phyloP scores from a whole-genome alignment of 2,113 vertebrate species.

The Leptodactylus fuscus region DNA sequence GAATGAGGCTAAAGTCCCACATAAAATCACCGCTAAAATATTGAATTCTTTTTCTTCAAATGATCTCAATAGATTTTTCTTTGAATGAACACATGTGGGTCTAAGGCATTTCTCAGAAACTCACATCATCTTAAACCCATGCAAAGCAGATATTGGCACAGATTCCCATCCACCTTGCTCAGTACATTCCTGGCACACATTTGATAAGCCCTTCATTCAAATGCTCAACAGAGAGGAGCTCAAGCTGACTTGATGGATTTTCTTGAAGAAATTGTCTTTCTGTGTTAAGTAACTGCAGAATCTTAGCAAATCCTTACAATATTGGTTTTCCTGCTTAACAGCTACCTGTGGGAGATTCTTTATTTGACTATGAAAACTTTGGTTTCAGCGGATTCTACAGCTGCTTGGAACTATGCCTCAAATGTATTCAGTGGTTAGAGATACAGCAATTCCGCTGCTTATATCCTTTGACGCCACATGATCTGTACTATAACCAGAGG shows the following conservation, averaged over 20 bases:
- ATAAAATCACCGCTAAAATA: too few relatives aligned
- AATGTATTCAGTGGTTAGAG: not conserved
- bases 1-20: too few relatives aligned
- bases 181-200: slow-evolving; percentile 47
- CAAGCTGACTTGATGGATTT: slow-evolving; percentile 51
- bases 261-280: slow-evolving; percentile 43
- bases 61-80: not conserved
- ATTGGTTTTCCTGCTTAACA: slow-evolving; percentile 53
- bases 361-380: slow-evolving; percentile 23
- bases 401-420: not conserved
- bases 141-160: slow-evolving; percentile 16
- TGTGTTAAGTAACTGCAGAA: slow-evolving; percentile 48
- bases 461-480: not conserved
- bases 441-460: not conserved
- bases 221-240: slow-evolving; percentile 41
- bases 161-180: slow-evolving; percentile 7
- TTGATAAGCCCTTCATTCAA: slow-evolving; percentile 43
- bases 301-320: slow-evolving; percentile 53
- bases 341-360: slow-evolving; percentile 40
- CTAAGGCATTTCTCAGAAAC: not conserved
- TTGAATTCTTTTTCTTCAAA: too few relatives aligned
- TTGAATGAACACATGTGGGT: not conserved
- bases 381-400: not conserved
- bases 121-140: slow-evolving; percentile 18
- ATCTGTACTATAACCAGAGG: not conserved